Conservation (phyloP, 2,888 invertebrate species). For the Megastigmus dorsalis region DNA sequence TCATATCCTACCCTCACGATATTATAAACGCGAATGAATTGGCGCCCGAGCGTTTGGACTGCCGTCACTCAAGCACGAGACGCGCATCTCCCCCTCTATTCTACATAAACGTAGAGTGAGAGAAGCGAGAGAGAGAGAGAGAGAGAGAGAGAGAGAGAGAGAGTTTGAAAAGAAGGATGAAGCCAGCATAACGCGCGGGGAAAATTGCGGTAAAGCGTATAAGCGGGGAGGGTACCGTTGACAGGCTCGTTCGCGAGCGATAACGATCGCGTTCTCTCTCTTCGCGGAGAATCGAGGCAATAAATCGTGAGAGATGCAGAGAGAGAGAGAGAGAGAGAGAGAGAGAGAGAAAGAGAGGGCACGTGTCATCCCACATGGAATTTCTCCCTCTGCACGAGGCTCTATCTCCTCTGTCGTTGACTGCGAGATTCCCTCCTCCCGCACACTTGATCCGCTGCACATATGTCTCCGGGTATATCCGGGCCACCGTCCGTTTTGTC, state of each 20-base stretch:
- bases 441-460: too few relatives aligned
- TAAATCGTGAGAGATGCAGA: slow-evolving; percentile 61
- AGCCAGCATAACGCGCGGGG: not conserved
- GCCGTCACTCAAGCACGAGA: too few relatives aligned
- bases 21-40: too few relatives aligned
- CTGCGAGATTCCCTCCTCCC: not conserved
- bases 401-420: not conserved
- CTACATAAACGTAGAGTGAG: not conserved
- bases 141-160: not conserved
- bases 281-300: slow-evolving; percentile 44
- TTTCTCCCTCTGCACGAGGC: slow-evolving; percentile 26
- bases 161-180: not conserved
- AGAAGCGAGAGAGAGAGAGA: not conserved
- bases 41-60: too few relatives aligned
- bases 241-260: slow-evolving; percentile 32
- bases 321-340: too few relatives aligned
- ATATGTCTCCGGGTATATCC: too few relatives aligned
- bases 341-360: too few relatives aligned
- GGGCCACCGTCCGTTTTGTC: not conserved
- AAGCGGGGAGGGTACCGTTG: not conserved
- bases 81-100: not conserved
- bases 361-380: too few relatives aligned
- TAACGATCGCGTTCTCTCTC: slow-evolving; percentile 43
- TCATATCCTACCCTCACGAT: too few relatives aligned
- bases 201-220: not conserved